Percentiles rank a stretch among this genome's conserved stretches.
These are phyloP conservation scores for Chelon labrosus DNA, from an alignment of 2,797 vertebrate genomes.

Conservation along the genomic window DNA sequence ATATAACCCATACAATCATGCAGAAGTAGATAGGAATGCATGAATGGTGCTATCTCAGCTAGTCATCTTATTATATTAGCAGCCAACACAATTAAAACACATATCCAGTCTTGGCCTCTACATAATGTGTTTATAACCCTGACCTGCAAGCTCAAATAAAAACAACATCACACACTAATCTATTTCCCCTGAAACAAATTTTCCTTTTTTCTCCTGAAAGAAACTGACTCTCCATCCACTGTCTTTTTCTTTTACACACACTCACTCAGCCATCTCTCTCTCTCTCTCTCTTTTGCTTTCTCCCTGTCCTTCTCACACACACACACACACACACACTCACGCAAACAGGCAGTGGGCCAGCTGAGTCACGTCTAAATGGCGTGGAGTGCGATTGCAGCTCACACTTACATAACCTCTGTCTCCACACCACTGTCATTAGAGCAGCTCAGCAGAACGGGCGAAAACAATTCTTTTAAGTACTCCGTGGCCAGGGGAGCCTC, in stretches of 20 bases:
- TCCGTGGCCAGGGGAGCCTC: conserved; percentile 58
- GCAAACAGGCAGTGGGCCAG: conserved; percentile 72
- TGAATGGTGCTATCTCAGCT: conserved; percentile 1
- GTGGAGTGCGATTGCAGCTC: conserved; percentile 79
- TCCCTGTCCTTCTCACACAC: conserved; percentile 16
- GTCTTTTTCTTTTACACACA: conserved; percentile 11
- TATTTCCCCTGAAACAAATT: not conserved
- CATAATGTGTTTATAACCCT: not conserved
- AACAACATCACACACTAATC: not conserved
- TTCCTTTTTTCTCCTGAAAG: not conserved
- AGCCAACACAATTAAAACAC: conserved; percentile 6
- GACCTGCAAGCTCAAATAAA: not conserved
- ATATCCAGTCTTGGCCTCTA: not conserved
- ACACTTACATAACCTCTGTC: conserved; percentile 86
- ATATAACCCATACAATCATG: conserved; percentile 21
- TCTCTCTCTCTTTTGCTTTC: conserved; percentile 5
- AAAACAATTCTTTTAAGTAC: conserved; percentile 77
- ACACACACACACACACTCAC: conserved; percentile 25
- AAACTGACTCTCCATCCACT: not conserved
- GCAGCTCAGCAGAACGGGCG: conserved; percentile 63
- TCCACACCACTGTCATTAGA: conserved; percentile 80
- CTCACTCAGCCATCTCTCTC: conserved; percentile 8
- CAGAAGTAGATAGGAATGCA: not conserved
- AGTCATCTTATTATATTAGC: conserved; percentile 2
- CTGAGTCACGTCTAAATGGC: conserved; percentile 85